A percentile compares a stretch with the other conserved stretches of the same genome.
Evolutionary conservation across 1,140 invertebrate genomes (phyloP).

Genomic region (Drosophila athabasca): DNA sequence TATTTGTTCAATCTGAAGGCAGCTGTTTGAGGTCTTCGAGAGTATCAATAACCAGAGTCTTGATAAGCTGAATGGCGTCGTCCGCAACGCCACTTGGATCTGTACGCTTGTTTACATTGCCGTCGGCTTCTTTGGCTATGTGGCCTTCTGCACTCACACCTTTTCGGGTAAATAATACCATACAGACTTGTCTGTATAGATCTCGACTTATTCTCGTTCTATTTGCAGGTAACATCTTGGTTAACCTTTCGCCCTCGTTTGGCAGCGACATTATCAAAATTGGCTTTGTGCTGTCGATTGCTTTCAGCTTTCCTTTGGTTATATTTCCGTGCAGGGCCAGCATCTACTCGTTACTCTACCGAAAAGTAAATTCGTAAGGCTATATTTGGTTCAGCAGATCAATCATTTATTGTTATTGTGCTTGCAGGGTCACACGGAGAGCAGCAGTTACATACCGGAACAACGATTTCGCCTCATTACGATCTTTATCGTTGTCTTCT

Average conservation of each 20-base stretch:
- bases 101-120: constrained; percentile 94
- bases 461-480: constrained; percentile 92
- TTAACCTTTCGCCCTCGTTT: constrained; percentile 91
- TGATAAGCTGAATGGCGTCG: constrained; percentile 94
- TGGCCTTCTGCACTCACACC: constrained; percentile 93
- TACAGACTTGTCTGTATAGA: not conserved
- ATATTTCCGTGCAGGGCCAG: constrained; percentile 98
- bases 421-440: constrained; percentile 77
- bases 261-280: constrained; percentile 95
- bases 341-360: constrained; percentile 95
- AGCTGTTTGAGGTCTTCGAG: constrained; percentile 98
- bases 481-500: constrained; percentile 89
- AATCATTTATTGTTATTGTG: not conserved
- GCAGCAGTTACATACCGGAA: constrained; percentile 88
- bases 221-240: constrained; percentile 93
- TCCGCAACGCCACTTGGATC: constrained; percentile 94
- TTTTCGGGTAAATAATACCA: constrained; percentile 89
- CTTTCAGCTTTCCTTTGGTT: constrained; percentile 97
- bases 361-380: constrained; percentile 86
- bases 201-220: not conserved
- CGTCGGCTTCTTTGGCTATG: constrained; percentile 97
- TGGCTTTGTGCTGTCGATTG: constrained; percentile 96
- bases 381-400: too few relatives aligned
- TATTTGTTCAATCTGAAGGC: constrained; percentile 85
- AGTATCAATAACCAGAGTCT: constrained; percentile 93